Evolutionary conservation across 2,888 invertebrate species (phyloP), one percentile per base, ranked within the genome.

Genomic region (Mimas tiliae): DNA sequence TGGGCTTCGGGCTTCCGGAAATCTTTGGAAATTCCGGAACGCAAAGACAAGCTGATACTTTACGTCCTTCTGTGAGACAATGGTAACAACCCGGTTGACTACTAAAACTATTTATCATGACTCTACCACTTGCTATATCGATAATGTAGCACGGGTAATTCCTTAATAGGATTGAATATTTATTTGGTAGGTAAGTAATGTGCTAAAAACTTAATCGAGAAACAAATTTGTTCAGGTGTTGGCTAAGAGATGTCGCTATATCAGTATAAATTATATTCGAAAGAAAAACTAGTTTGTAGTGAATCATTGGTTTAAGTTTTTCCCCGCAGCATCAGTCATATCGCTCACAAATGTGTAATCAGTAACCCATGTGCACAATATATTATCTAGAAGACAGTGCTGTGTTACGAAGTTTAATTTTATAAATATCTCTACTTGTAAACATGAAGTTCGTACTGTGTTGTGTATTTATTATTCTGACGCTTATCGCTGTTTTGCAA

Each of bases 161-260:
- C 38, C 8, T 38, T 9, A 6, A 38, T 38, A 38, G 1, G 38
- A 38, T 7, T 38, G 8, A 9, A 38, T 27, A 38, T 2, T 38
- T 38, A 38, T 9, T 38, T 38, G 0, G 45, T 45, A 14, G 4
- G 4, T 45, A 9, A 9, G 7, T 62, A 45, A 45, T 34, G 6
- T n/a, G n/a, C n/a, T n/a, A n/a, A 12, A 12, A 42, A 42, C 19
- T 21, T 21, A 27, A 34, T n/a, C 14, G 12, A 11, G 8, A 12
- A 38, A 38, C 9, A 9, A 38, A 65, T 12, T 19, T 70, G 62
- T 72, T 66, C 65, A 1, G 38, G 65, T 21, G n/a, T 66, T 66
- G 19, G 53, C 68, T 47, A 63, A 64, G 50, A 72, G 71, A 67
- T 70, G 68, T 67, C 75, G 68, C 16, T 72, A 34, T 67, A 62